These are phyloP conservation scores for Bergia sp. DNA, from an alignment of 92 coral and sea anemone genomes.

Conservation along the genomic window DNA sequence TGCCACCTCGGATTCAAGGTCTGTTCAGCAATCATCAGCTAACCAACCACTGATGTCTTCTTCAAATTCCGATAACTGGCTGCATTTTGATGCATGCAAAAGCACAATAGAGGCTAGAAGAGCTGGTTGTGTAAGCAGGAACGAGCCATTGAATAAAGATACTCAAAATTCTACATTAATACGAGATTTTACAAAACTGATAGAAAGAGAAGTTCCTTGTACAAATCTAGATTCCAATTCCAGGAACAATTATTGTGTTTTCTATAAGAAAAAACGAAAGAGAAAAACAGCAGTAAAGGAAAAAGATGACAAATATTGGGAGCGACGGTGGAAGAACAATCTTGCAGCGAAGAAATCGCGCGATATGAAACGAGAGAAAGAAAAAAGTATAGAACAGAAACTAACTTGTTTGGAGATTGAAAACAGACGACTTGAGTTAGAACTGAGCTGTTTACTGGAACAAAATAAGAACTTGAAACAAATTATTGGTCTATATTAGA, in stretches of 20 bases:
- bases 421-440: constrained; percentile 8
- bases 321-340: constrained; percentile 6
- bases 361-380: constrained; percentile 14
- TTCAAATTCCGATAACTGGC: neutral
- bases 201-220: neutral
- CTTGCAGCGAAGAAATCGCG: constrained; percentile 29
- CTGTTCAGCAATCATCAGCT: neutral
- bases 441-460: constrained; percentile 8
- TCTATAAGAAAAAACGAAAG: neutral
- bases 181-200: neutral
- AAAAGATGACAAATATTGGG: constrained; percentile 11
- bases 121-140: neutral
- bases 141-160: neutral
- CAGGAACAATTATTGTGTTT: neutral
- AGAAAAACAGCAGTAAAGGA: neutral
- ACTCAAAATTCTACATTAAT: neutral
- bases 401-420: constrained; percentile 19
- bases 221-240: neutral
- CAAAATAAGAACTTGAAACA: constrained; percentile 14
- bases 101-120: neutral
- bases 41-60: neutral
- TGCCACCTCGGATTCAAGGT: neutral
- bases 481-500: neutral
- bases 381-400: neutral
- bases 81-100: neutral